Conservation (phyloP, 2,797 vertebrate genomes). For the Pipistrellus pipistrellus region DNA sequence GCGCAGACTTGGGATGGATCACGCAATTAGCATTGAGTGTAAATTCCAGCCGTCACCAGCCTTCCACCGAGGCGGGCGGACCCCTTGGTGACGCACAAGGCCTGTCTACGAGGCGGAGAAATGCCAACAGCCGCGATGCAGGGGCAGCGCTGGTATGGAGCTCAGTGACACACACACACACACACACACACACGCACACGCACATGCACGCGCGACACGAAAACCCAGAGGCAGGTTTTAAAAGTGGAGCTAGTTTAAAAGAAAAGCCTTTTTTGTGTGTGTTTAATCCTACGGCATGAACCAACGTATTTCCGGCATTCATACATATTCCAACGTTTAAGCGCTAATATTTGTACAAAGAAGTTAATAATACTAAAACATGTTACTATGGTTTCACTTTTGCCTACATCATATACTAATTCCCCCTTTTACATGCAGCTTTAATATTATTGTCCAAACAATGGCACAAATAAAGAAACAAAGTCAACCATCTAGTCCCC, state of each 20-base stretch:
- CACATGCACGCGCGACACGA: background rate
- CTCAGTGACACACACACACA: constrained; percentile 48
- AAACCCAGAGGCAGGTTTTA: constrained; percentile 83
- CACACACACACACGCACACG: constrained; percentile 16
- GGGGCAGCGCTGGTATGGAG: constrained; percentile 63
- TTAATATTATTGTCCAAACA: constrained; percentile 88
- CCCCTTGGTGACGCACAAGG: constrained; percentile 85
- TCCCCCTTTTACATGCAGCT: constrained; percentile 88
- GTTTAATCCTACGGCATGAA: constrained; percentile 81
- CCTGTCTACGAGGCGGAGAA: constrained; percentile 83
- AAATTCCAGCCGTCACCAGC: constrained; percentile 85
- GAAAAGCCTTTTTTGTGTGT: constrained; percentile 80
- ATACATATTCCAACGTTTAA: constrained; percentile 88
- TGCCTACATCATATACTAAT: constrained; percentile 89
- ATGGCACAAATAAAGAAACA: constrained; percentile 88
- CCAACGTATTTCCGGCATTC: constrained; percentile 88
- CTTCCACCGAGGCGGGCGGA: constrained; percentile 85
- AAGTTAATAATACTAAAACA: constrained; percentile 90
- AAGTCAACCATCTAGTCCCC: constrained; percentile 76
- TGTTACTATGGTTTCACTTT: constrained; percentile 86
- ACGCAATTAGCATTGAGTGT: constrained; percentile 85
- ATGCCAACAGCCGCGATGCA: constrained; percentile 69
- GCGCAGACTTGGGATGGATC: constrained; percentile 83
- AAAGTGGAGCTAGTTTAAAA: constrained; percentile 87
- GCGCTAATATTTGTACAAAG: constrained; percentile 90